phyloP scores from a whole-genome alignment of 2,797 vertebrate species.

The Lerista edwardsae region DNA sequence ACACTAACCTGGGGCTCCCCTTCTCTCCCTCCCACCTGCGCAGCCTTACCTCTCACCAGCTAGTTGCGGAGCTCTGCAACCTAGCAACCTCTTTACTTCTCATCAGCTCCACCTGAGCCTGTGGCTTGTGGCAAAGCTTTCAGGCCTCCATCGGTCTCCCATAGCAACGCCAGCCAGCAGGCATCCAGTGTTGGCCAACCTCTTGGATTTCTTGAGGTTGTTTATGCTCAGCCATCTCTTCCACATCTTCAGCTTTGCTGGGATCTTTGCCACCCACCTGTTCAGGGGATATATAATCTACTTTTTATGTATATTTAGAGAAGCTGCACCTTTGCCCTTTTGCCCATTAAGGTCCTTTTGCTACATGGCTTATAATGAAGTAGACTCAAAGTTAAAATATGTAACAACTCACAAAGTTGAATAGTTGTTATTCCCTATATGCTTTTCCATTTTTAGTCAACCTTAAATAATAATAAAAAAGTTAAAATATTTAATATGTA shows the following conservation, averaged over 20 bases:
- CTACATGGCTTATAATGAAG: neutral
- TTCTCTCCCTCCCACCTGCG: neutral
- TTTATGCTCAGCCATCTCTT: neutral
- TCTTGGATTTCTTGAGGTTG: neutral
- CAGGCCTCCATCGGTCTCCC: neutral
- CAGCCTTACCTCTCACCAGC: no score
- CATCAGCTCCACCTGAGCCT: neutral
- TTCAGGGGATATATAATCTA: neutral
- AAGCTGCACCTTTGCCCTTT: neutral
- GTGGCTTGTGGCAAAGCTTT: neutral
- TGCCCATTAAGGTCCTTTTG: neutral
- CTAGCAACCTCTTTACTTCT: neutral
- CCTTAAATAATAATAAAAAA: no score
- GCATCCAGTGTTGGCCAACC: neutral
- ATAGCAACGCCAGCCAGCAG: neutral
- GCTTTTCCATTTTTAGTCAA: no score
- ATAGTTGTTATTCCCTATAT: no score
- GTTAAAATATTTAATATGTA: no score
- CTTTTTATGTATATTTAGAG: neutral
- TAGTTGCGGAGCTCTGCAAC: neutral
- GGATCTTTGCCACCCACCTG: neutral
- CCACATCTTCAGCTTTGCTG: neutral
- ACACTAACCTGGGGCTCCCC: neutral
- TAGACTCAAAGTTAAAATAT: no score
- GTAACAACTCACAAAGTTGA: no score